Base-by-base conservation (phyloP, 1,140 invertebrate species). In the Ridgeia piscesae region DNA sequence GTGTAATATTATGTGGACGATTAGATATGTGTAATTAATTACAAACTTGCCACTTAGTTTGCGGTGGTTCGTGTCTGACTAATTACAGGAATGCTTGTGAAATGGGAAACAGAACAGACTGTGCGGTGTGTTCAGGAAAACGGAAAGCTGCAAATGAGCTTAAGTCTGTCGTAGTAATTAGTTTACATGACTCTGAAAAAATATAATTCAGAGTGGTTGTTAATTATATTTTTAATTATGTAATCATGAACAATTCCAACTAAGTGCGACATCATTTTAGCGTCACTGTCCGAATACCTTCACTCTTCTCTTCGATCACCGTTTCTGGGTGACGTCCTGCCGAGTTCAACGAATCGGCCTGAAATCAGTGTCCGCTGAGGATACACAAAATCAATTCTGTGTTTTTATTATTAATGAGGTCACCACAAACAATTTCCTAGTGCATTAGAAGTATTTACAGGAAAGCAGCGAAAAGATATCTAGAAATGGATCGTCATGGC, bases 401-500 rank as follows among this genome's bases (percentile, higher is more conserved):
- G 58, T 77, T 77, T 77, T 14, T 17, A 77, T 31, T 77, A 77
- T 17, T 77, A 77, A 77, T 77, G 58, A 17, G 58, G 2, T 77
- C 58, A 27, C 58, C 58, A 77, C 58, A 77, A 77, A 77, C 4
- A 21, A 77, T 31, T 77, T 77, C 58, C 58, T 77, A 21, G 58
- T 77, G 50, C 33, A 91, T 48, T 34, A 33, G 34, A 42, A 50
- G 34, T 42, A 17, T 42, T 33, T 17, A 35, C n/a, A 34, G 50
- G 48, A 34, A 34, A 42, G 34, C 48, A 34, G 58, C 14, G 14
- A 90, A 35, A 89, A 91, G 8, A 89, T 34, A 89, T 90, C 58
- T 31, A 17, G 89, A 91, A 34, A 92, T 33, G 9, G n/a, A 90
- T 89, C 21, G 33, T 9, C 92, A 92, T 58, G 89, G 27, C 35